A percentile compares a stretch with the other conserved stretches of the same genome.
phyloP scores from a whole-genome alignment of 2,888 invertebrate species.

The Camponotus fellah region DNA sequence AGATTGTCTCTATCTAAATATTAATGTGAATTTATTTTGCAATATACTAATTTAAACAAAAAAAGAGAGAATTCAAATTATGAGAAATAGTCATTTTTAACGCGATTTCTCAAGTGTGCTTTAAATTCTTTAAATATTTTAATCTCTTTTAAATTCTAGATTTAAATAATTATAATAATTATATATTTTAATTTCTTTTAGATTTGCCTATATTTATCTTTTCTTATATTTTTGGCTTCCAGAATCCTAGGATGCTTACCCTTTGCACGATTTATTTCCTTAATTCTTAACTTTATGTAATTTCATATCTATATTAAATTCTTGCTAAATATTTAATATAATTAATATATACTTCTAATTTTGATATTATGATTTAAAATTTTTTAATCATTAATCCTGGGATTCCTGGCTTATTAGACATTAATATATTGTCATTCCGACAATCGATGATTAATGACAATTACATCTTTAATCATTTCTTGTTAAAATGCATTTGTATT shows the following conservation, averaged over 20 bases:
- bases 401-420: constrained; percentile 2
- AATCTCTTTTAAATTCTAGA: not conserved
- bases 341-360: constrained; percentile 13
- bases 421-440: constrained; percentile 21
- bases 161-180: not conserved
- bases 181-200: constrained; percentile 28
- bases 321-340: constrained; percentile 15
- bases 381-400: constrained; percentile 21
- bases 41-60: not conserved
- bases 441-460: constrained; percentile 17
- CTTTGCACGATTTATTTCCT: constrained; percentile 25
- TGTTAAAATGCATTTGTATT: constrained; percentile 35
- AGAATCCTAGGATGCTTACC: constrained; percentile 12
- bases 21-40: constrained; percentile 25
- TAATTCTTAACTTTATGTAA: not conserved
- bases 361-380: not conserved
- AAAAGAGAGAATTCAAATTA: constrained; percentile 10
- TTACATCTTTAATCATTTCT: constrained; percentile 22
- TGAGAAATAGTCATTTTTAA: constrained; percentile 20
- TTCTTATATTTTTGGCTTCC: constrained; percentile 37
- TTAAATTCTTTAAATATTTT: constrained; percentile 4
- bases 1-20: not conserved
- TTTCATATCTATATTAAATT: not conserved
- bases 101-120: not conserved
- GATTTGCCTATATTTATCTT: constrained; percentile 24